These are phyloP conservation scores for Microplitis mediator DNA, from an alignment of 1,140 invertebrate species.

Conservation along the genomic window DNA sequence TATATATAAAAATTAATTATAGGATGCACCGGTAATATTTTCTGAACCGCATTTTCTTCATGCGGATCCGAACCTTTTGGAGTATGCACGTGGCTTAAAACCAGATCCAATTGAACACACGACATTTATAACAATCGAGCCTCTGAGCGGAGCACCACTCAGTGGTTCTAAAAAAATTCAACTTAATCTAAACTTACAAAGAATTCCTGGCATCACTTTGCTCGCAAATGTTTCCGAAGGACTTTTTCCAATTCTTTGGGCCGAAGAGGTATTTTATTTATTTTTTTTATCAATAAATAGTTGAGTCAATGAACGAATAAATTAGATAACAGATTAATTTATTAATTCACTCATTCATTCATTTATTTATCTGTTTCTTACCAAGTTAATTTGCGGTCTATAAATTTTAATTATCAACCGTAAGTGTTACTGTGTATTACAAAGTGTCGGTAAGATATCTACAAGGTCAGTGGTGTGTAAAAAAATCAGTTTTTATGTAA, in stretches of 20 bases:
- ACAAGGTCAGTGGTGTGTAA: too few species aligned
- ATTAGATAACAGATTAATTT: too few species aligned
- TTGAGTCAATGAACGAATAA: not conserved
- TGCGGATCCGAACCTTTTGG: constrained; percentile 30
- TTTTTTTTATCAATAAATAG: not conserved
- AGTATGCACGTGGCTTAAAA: constrained; percentile 31
- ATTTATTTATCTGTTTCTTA: too few species aligned
- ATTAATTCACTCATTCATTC: too few species aligned
- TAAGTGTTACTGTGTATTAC: too few species aligned
- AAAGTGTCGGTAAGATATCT: too few species aligned
- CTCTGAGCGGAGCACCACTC: constrained; percentile 36
- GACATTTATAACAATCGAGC: constrained; percentile 36
- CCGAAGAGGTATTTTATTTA: constrained; percentile 31
- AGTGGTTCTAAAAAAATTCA: constrained; percentile 34
- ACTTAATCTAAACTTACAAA: constrained; percentile 30
- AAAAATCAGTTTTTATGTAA: too few species aligned
- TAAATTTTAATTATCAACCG: too few species aligned
- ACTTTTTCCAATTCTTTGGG: constrained; percentile 41
- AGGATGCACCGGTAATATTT: constrained; percentile 34
- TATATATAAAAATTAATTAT: not conserved
- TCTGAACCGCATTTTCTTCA: constrained; percentile 46
- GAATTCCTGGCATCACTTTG: constrained; percentile 15
- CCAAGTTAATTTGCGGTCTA: too few species aligned
- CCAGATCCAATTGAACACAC: constrained; percentile 35
- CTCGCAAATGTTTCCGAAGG: constrained; percentile 39